Conservation (phyloP, 1,140 invertebrate genomes). For the Euura lappo region DNA sequence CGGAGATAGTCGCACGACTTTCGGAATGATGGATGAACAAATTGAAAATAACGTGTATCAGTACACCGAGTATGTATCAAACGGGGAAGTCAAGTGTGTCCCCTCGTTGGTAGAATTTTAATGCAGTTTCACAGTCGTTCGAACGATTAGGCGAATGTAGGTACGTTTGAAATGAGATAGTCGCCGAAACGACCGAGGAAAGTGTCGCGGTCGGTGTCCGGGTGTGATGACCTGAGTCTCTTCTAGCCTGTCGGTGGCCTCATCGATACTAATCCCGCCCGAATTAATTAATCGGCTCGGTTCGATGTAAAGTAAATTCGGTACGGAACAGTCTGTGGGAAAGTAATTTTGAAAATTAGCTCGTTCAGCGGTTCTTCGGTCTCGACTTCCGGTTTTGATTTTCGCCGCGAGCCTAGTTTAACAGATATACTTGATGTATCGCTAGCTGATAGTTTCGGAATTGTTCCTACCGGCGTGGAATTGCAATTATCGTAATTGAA, state of each 20-base stretch:
- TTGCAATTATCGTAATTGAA: neutral
- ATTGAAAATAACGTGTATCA: no score
- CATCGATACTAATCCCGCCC: no score
- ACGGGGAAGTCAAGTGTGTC: neutral
- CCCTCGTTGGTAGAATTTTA: neutral
- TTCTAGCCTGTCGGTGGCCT: neutral
- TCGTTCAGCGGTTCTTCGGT: no score
- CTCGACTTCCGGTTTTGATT: neutral
- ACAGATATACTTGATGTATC: neutral
- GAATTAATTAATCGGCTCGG: no score
- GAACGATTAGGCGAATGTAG: conserved; percentile 5
- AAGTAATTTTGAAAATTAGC: no score
- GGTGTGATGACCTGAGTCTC: conserved; percentile 3
- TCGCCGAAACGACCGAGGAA: neutral
- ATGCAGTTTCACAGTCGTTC: neutral
- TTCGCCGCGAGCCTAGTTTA: neutral
- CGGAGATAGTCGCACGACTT: no score
- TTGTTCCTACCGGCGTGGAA: neutral
- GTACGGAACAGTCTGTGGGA: no score
- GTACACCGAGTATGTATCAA: no score
- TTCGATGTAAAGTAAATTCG: no score
- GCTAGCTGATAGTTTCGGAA: neutral
- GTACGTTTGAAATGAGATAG: neutral
- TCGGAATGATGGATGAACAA: no score
- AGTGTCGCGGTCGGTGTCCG: neutral